Conservation (phyloP, 2,113 vertebrate species). For the Apeltes quadracus region DNA sequence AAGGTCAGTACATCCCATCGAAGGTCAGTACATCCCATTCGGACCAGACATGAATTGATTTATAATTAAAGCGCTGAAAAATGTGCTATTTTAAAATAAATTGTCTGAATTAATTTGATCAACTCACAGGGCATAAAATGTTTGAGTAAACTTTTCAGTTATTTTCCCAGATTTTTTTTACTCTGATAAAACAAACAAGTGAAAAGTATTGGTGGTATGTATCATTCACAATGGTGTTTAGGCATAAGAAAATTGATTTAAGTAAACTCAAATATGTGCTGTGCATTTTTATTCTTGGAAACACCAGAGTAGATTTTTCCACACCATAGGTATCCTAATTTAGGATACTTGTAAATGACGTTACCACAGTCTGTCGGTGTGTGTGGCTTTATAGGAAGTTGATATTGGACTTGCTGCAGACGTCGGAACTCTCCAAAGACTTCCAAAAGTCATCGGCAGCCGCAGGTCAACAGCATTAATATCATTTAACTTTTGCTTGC, state of each 20-base stretch:
- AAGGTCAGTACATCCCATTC: no score
- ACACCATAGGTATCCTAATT: neutral
- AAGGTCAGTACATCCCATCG: slow-evolving; percentile 72
- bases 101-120: neutral
- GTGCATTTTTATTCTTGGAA: no score
- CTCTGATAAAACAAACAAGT: neutral
- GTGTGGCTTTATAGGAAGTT: slow-evolving; percentile 81
- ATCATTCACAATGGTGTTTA: neutral
- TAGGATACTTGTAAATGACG: neutral
- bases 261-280: neutral
- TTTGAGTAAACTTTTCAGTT: neutral
- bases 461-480: slow-evolving; percentile 85
- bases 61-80: neutral
- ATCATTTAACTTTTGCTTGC: no score
- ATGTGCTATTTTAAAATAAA: no score
- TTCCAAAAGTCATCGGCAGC: slow-evolving; percentile 88
- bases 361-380: neutral
- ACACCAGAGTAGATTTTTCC: neutral
- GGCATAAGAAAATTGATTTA: neutral
- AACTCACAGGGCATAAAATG: neutral
- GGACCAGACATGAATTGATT: neutral
- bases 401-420: slow-evolving; percentile 90
- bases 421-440: slow-evolving; percentile 88
- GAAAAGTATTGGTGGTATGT: neutral
- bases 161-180: neutral